These are phyloP conservation scores for Philypnodon macrostomus DNA, from an alignment of 2,797 vertebrate genomes.

Conservation along the genomic window DNA sequence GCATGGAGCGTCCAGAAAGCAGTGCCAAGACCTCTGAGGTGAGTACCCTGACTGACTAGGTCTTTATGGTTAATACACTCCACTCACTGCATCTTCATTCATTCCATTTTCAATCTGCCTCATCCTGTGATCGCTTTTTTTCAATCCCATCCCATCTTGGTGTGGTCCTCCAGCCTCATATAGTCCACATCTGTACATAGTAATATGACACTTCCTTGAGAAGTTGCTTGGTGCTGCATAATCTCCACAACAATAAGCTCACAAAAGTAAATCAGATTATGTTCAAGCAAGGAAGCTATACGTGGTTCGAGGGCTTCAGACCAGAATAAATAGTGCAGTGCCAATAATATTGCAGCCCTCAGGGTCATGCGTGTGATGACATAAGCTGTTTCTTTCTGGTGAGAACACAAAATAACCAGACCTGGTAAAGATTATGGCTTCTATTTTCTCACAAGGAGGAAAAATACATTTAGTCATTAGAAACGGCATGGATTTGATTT, in stretches of 20 bases:
- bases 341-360: constrained; percentile 9
- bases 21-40: constrained; percentile 58
- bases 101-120: not conserved
- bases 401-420: not conserved
- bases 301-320: constrained; percentile 8
- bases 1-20: constrained; percentile 42
- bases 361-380: constrained; percentile 8
- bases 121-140: not conserved
- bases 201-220: constrained; percentile 1
- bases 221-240: constrained; percentile 22
- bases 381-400: constrained; percentile 4
- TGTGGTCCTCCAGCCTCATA: not conserved
- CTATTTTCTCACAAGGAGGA: not conserved
- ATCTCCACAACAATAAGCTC: constrained; percentile 33
- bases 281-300: constrained; percentile 10
- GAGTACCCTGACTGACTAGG: constrained; percentile 27
- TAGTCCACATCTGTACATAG: constrained; percentile 6
- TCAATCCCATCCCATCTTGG: constrained; percentile 8
- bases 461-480: not conserved
- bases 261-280: constrained; percentile 31
- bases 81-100: not conserved
- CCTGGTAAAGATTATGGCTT: not conserved
- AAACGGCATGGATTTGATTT: not conserved
- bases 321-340: constrained; percentile 20
- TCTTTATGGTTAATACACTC: not conserved